These are phyloP conservation scores for Leptatherina wallacei DNA, from an alignment of 2,797 vertebrate species.

Conservation along the genomic window DNA sequence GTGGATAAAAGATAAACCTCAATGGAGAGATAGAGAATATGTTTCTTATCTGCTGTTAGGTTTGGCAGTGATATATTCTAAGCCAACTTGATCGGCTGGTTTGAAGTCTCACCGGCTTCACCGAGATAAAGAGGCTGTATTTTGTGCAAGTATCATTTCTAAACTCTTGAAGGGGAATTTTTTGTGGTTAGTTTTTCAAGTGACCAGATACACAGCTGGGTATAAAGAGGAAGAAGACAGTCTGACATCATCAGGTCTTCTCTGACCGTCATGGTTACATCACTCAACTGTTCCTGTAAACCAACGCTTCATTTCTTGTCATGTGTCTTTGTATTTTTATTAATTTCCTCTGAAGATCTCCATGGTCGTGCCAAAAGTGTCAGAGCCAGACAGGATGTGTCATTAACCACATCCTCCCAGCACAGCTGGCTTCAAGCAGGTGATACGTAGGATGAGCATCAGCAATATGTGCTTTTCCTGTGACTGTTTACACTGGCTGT, in stretches of 20 bases:
- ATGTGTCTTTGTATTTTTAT: neutral
- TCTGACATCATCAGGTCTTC: slow-evolving; percentile 10
- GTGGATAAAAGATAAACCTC: slow-evolving; percentile 38
- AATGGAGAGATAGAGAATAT: slow-evolving; percentile 15
- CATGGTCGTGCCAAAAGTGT: neutral
- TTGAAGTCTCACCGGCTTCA: slow-evolving; percentile 3
- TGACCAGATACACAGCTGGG: neutral
- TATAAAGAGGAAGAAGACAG: neutral
- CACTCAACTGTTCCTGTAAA: slow-evolving; percentile 14
- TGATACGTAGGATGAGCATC: slow-evolving; percentile 13
- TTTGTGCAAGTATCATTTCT: neutral
- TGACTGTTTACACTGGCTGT: slow-evolving; percentile 15
- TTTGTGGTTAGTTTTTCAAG: neutral
- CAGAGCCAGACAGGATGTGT: slow-evolving; percentile 40
- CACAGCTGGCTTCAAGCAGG: slow-evolving; percentile 30
- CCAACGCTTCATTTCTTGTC: slow-evolving; percentile 19
- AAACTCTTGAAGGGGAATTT: neutral
- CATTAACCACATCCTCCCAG: slow-evolving; percentile 54
- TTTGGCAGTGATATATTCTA: slow-evolving; percentile 39
- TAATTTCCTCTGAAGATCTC: neutral
- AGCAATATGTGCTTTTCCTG: slow-evolving; percentile 14
- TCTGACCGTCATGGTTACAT: slow-evolving; percentile 12
- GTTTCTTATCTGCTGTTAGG: slow-evolving; percentile 50
- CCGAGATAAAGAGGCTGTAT: neutral
- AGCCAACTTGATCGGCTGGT: slow-evolving; percentile 7